Base-by-base conservation (phyloP, 2,888 invertebrate species). In the Alcis repandata region DNA sequence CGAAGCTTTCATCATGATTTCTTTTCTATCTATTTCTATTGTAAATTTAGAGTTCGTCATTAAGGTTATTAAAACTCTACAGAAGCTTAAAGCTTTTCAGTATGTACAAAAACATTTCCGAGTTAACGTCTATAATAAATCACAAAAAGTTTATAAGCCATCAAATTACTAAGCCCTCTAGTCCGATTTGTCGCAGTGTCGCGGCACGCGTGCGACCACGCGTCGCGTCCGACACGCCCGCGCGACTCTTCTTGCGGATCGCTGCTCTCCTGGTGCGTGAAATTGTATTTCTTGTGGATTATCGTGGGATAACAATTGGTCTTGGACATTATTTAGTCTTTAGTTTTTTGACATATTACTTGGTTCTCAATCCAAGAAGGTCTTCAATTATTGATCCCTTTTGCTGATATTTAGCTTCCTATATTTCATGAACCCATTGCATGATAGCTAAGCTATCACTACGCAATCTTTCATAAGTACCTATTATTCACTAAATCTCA, bases 251-350 rank as follows among this genome's bases (percentile, higher is more conserved):
- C 79, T 78, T 77, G 68, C 80, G 76, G 75, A 65, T 70, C 72
- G 70, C 75, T 84, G 81, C 71, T 69, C 77, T 77, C 77, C 76
- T 81, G 73, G 77, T 81, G 78, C 86, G 79, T 88, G 86, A 85
- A 87, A 87, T 82, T 70, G 78, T 77, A 83, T 83, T 80, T 77
- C 63, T 63, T 67, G 75, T 67, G 64, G 69, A 61, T 70, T 70
- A 40, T 71, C 61, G 68, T 70, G 68, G 71, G 74, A 61, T 53
- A 40, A 9, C 8, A 19, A 10, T 17, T 32, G 15, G 17, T 32
- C 13, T n/a, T 8, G 2, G 7, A 20, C 7, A 10, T 20, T n/a
- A 0, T 52, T 38, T 1, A 33, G 17, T 19, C 36, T 15, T 13
- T 22, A 10, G 6, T 46, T n/a, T n/a, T n/a, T n/a, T n/a, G n/a